These are phyloP conservation scores for Ornithoptera priamus DNA, from an alignment of 2,888 invertebrate species.

Conservation along the genomic window DNA sequence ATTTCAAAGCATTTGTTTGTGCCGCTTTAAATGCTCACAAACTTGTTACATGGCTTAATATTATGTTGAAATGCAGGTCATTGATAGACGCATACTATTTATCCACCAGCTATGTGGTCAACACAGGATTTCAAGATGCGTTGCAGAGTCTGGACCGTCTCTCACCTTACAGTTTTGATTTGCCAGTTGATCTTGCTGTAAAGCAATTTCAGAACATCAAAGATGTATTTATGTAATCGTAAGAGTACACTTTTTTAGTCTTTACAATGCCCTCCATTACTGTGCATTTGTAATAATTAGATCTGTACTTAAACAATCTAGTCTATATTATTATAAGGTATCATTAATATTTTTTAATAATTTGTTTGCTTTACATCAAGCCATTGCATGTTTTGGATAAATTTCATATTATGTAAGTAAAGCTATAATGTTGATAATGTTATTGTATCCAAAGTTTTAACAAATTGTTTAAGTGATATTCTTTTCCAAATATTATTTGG, in stretches of 20 bases:
- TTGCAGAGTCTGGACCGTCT: conserved; percentile 93
- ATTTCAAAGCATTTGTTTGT: conserved; percentile 99
- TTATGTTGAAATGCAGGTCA: conserved; percentile 92
- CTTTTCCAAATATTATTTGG: too few species aligned
- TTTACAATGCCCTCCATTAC: conserved; percentile 38
- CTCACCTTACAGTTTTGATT: conserved; percentile 91
- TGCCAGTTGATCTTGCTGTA: conserved; percentile 97
- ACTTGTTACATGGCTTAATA: conserved; percentile 95
- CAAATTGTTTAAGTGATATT: too few species aligned
- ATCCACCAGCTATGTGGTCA: conserved; percentile 96
- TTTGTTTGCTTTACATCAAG: too few species aligned
- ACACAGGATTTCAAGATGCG: conserved; percentile 98
- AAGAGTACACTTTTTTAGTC: conserved; percentile 36
- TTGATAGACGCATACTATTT: conserved; percentile 89
- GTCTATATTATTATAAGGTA: conserved; percentile 31
- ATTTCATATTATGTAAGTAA: too few species aligned
- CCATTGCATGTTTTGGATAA: too few species aligned
- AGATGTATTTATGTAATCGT: conserved; percentile 90
- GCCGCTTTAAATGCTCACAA: conserved; percentile 96
- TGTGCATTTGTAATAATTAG: conserved; percentile 33
- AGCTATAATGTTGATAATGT: too few species aligned
- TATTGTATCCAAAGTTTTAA: too few species aligned
- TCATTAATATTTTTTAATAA: conserved; percentile 5
- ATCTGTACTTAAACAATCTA: conserved; percentile 33
- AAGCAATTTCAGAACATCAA: conserved; percentile 98